Evolutionary conservation across 2,888 invertebrate genomes (phyloP).

Genomic region (Sarcophaga caerulescens): DNA sequence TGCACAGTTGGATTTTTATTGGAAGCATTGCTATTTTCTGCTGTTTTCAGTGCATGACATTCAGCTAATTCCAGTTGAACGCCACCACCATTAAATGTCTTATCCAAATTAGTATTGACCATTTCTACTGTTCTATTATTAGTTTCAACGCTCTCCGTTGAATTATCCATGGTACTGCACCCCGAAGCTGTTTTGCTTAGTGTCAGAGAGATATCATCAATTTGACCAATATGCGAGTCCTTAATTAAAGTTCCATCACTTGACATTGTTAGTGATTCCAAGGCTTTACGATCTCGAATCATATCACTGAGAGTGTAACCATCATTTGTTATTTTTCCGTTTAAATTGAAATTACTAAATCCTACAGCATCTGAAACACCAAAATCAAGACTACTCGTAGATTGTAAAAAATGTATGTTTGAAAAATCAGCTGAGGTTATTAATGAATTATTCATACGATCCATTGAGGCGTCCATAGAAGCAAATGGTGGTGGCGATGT

Average conservation of each 20-base stretch:
- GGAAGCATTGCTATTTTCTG: conserved; percentile 1
- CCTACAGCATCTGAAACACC: conserved; percentile 55
- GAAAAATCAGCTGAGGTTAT: conserved; percentile 81
- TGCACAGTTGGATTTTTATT: conserved; percentile 31
- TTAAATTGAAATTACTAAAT: conserved; percentile 69
- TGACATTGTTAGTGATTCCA: conserved; percentile 79
- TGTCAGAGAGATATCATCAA: conserved; percentile 78
- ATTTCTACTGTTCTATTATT: conserved; percentile 68
- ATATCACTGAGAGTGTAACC: conserved; percentile 78
- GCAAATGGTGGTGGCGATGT: conserved; percentile 80
- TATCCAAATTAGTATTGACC: conserved; percentile 28
- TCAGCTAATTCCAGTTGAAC: conserved; percentile 42
- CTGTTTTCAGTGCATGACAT: conserved; percentile 10
- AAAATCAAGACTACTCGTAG: conserved; percentile 74
- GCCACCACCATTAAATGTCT: conserved; percentile 42
- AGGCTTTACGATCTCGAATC: conserved; percentile 78
- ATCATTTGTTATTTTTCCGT: conserved; percentile 70
- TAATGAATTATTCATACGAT: conserved; percentile 79
- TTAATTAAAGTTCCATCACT: conserved; percentile 79
- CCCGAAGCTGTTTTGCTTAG: conserved; percentile 79
- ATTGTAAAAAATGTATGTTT: conserved; percentile 78
- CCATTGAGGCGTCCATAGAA: conserved; percentile 77
- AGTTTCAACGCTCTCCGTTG: conserved; percentile 77
- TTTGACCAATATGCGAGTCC: conserved; percentile 79
- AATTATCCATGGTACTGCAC: conserved; percentile 80